Percentiles rank a stretch among this genome's conserved stretches.
phyloP scores from a whole-genome alignment of 92 coral and sea anemone genomes.

The Porites rus region DNA sequence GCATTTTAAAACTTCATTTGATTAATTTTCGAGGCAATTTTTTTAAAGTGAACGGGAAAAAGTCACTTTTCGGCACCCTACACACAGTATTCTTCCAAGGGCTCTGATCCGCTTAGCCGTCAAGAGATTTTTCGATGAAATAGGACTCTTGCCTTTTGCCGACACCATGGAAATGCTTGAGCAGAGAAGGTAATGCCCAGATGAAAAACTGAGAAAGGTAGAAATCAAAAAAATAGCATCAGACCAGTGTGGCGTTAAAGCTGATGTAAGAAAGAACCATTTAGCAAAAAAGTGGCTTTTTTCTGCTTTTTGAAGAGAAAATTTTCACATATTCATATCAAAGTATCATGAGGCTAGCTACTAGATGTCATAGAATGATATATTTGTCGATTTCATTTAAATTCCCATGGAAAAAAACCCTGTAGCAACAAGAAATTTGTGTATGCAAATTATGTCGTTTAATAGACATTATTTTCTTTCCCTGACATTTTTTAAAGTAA shows the following conservation, averaged over 20 bases:
- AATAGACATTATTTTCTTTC: not conserved
- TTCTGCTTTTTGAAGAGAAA: too few species aligned
- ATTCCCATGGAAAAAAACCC: not conserved
- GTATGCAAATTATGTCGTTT: not conserved
- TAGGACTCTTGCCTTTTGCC: slow-evolving; percentile 9
- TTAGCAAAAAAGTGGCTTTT: too few species aligned
- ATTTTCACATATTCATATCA: not conserved
- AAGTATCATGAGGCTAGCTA: not conserved
- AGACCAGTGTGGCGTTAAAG: too few species aligned
- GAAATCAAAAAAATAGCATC: too few species aligned
- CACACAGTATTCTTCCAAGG: not conserved
- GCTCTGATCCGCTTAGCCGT: slow-evolving; percentile 25
- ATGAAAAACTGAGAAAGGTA: not conserved
- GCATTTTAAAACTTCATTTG: not conserved
- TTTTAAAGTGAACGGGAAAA: not conserved
- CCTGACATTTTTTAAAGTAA: not conserved
- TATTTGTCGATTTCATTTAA: not conserved
- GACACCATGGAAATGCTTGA: slow-evolving; percentile 3
- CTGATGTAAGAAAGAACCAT: too few species aligned
- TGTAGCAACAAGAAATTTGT: not conserved
- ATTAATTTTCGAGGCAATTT: slow-evolving; percentile 10
- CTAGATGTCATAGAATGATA: not conserved
- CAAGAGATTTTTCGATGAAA: slow-evolving; percentile 20
- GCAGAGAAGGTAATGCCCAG: not conserved
- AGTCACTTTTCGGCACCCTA: not conserved